These are phyloP conservation scores for Linhomoeus sp. DNA, from an alignment of 2,888 invertebrate genomes.

Conservation along the genomic window DNA sequence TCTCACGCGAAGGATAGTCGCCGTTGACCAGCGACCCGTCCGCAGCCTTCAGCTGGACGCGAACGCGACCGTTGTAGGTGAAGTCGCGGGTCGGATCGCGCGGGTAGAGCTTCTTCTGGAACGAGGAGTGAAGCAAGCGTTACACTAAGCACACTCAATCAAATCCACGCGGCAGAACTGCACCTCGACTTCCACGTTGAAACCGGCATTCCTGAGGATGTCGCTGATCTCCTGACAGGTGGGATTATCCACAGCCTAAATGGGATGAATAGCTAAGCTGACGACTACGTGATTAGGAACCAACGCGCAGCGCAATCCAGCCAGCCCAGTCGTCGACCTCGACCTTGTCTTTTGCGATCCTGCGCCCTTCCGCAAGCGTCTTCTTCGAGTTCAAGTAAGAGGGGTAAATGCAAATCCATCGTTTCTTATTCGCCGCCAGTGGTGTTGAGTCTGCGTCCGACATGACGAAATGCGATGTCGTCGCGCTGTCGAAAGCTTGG, in stretches of 20 bases:
- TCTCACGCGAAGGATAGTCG: slow-evolving; percentile 13
- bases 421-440: too few relatives aligned
- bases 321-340: too few relatives aligned
- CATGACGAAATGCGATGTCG: too few relatives aligned
- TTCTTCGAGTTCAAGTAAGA: slow-evolving; percentile 85
- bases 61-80: slow-evolving; percentile 59
- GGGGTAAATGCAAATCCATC: slow-evolving; percentile 89
- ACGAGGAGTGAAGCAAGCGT: slow-evolving; percentile 32
- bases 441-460: too few relatives aligned
- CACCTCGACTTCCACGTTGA: slow-evolving; percentile 62
- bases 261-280: slow-evolving; percentile 9
- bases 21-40: slow-evolving; percentile 15
- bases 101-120: slow-evolving; percentile 51
- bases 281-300: background rate
- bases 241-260: slow-evolving; percentile 79
- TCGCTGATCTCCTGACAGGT: slow-evolving; percentile 83
- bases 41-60: slow-evolving; percentile 56
- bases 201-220: slow-evolving; percentile 58
- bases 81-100: slow-evolving; percentile 76
- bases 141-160: slow-evolving; percentile 4
- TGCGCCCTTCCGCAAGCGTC: slow-evolving; percentile 66
- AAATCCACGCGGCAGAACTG: slow-evolving; percentile 2
- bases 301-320: too few relatives aligned
- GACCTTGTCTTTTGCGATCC: slow-evolving; percentile 52
- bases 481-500: too few relatives aligned